phyloP scores from a whole-genome alignment of 2,113 vertebrate genomes.

The Cranoglanis bouderius region DNA sequence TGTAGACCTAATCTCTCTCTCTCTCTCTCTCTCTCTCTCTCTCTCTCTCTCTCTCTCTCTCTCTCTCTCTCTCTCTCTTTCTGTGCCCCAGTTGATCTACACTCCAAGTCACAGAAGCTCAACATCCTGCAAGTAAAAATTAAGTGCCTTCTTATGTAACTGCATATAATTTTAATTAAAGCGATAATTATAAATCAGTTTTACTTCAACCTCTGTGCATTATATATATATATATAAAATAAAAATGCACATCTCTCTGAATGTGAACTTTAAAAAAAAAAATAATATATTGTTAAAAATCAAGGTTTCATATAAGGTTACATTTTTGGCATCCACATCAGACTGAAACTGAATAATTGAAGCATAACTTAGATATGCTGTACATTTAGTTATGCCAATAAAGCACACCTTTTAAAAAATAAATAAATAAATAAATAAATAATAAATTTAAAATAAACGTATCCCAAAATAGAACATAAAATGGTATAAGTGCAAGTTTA shows the following conservation, averaged over 20 bases:
- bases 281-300: too few species aligned
- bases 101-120: conserved; percentile 13
- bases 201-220: neutral
- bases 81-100: conserved; percentile 27
- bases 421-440: too few species aligned
- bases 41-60: neutral
- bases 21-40: conserved; percentile 11
- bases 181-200: neutral
- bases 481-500: neutral
- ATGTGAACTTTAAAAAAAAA: neutral
- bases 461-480: neutral
- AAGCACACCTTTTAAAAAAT: neutral
- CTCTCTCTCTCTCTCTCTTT: neutral
- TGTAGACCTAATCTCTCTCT: neutral
- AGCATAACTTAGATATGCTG: neutral
- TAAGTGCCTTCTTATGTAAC: neutral
- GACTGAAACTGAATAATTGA: neutral
- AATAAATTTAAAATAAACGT: neutral
- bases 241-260: neutral
- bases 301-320: neutral
- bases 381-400: neutral
- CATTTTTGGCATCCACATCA: neutral
- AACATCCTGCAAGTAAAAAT: neutral
- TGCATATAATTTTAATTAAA: neutral
- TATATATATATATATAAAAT: too few species aligned